These are phyloP conservation scores for Drosophila nigritarsus DNA, from an alignment of 2,888 invertebrate species.

Conservation along the genomic window DNA sequence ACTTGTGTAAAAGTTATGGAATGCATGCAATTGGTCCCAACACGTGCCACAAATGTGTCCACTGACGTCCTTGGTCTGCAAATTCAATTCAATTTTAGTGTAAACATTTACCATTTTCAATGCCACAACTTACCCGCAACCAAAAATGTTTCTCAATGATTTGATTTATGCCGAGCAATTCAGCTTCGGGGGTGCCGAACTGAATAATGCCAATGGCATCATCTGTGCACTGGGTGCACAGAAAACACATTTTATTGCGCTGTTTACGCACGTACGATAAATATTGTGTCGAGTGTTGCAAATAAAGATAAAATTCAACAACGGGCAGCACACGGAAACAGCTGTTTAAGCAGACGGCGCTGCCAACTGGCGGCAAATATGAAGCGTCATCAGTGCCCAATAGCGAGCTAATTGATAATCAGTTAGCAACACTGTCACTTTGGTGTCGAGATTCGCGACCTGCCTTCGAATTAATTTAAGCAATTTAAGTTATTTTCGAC, in stretches of 20 bases:
- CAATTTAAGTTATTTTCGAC: conserved; percentile 61
- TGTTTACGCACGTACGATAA: not conserved
- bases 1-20: conserved; percentile 77
- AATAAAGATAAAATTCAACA: conserved; percentile 26
- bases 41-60: conserved; percentile 65
- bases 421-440: conserved; percentile 26
- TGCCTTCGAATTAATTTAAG: conserved; percentile 61
- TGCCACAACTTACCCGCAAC: conserved; percentile 56
- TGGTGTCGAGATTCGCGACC: conserved; percentile 8
- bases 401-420: not conserved
- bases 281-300: conserved; percentile 14
- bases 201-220: conserved; percentile 56
- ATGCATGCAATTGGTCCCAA: conserved; percentile 71
- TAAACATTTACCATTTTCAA: not conserved
- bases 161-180: conserved; percentile 46
- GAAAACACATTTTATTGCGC: conserved; percentile 62
- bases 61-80: conserved; percentile 36
- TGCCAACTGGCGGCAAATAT: conserved; percentile 33
- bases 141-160: conserved; percentile 77
- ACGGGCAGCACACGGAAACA: conserved; percentile 22
- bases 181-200: conserved; percentile 65
- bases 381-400: not conserved
- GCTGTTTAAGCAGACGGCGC: conserved; percentile 28
- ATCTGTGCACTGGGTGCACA: conserved; percentile 64
- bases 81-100: conserved; percentile 1